Evolutionary conservation across 2,888 invertebrate species (phyloP).

Genomic region (Eristalis pertinax): DNA sequence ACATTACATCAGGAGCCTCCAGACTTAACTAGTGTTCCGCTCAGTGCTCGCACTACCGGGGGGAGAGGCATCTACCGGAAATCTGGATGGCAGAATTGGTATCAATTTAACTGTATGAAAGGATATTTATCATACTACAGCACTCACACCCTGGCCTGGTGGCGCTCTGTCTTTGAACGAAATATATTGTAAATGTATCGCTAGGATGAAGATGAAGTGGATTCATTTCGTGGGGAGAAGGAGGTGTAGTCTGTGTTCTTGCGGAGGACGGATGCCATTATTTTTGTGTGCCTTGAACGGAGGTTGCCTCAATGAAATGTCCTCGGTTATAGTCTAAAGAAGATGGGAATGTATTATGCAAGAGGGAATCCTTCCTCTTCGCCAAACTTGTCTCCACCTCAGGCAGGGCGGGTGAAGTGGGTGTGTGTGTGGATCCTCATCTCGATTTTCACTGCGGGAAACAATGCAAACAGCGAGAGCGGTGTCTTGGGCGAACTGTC

Average conservation of each 20-base stretch:
- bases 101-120: slow-evolving; percentile 26
- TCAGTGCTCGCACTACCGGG: not conserved
- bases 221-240: not conserved
- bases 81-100: slow-evolving; percentile 22
- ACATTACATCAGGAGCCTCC: slow-evolving; percentile 5
- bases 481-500: not conserved
- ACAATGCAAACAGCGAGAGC: slow-evolving; percentile 10
- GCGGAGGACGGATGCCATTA: slow-evolving; percentile 9
- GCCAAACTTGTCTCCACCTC: not conserved
- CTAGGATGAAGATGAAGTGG: not conserved
- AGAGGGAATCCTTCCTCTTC: slow-evolving; percentile 16
- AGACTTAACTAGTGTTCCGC: slow-evolving; percentile 5
- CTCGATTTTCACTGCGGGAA: slow-evolving; percentile 14
- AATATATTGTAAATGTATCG: not conserved
- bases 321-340: slow-evolving; percentile 33
- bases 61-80: slow-evolving; percentile 5
- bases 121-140: slow-evolving; percentile 25
- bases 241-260: not conserved
- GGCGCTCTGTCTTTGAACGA: not conserved
- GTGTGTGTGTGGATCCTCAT: not conserved
- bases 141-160: not conserved
- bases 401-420: not conserved
- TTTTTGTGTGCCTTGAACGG: slow-evolving; percentile 10
- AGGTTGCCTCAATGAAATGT: slow-evolving; percentile 33
- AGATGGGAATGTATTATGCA: slow-evolving; percentile 48